These are phyloP conservation scores for Acanthococcus lagerstroemiae DNA, from an alignment of 2,888 invertebrate species.

Conservation along the genomic window DNA sequence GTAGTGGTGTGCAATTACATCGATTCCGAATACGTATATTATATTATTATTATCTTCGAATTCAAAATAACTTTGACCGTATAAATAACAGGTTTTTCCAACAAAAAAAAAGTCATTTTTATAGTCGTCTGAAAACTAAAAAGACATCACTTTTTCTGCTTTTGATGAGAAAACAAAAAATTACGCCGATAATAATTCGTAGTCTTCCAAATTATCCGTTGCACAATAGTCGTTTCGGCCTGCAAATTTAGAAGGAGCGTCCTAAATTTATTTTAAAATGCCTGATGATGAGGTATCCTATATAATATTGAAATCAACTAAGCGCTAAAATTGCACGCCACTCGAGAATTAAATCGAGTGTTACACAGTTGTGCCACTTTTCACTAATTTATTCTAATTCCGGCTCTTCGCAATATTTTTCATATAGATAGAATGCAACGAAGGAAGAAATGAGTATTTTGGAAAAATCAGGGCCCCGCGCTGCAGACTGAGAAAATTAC, in stretches of 20 bases:
- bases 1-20: not conserved
- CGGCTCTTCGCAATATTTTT: constrained; percentile 9
- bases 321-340: not conserved
- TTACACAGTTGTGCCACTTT: no score
- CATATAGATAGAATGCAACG: constrained; percentile 22
- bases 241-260: no score
- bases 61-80: no score
- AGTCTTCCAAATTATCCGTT: no score
- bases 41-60: no score
- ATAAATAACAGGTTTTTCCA: not conserved
- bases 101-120: not conserved
- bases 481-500: constrained; percentile 6
- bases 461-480: constrained; percentile 19
- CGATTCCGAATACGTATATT: no score
- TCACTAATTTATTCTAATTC: constrained; percentile 1
- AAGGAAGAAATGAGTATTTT: constrained; percentile 23
- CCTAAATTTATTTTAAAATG: not conserved
- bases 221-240: no score
- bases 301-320: not conserved
- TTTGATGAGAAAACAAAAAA: no score
- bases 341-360: not conserved
- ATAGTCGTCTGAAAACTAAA: not conserved
- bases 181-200: no score
- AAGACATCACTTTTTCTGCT: no score
- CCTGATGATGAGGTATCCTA: constrained; percentile 21